Conservation (phyloP, 1,140 invertebrate species). For the Hylaeus volcanicus region DNA sequence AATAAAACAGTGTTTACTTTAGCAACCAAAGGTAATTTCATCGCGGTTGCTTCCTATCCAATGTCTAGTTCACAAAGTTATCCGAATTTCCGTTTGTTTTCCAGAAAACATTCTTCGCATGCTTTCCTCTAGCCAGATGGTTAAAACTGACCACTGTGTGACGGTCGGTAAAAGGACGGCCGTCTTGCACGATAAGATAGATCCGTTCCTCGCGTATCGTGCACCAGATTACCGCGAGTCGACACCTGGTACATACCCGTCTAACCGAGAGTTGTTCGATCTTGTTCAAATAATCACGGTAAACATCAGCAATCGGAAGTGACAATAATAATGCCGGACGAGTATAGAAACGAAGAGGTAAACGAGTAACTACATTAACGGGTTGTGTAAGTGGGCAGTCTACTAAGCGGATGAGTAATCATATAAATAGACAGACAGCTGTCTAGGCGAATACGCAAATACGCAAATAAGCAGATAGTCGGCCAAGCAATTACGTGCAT, state of each 20-base stretch:
- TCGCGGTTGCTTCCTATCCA: too few relatives aligned
- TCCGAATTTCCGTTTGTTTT: too few relatives aligned
- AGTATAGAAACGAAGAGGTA: background rate
- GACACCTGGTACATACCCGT: slow-evolving; percentile 4
- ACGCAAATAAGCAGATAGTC: background rate
- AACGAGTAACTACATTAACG: background rate
- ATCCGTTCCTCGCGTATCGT: slow-evolving; percentile 8
- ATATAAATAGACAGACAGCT: background rate
- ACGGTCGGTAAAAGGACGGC: slow-evolving; percentile 53
- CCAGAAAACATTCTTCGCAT: too few relatives aligned
- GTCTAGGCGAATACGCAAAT: background rate
- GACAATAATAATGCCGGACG: background rate
- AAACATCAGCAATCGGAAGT: slow-evolving; percentile 36
- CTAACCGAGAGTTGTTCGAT: background rate
- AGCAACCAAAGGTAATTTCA: too few relatives aligned
- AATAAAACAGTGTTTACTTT: too few relatives aligned
- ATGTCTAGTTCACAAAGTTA: too few relatives aligned
- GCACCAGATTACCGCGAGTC: background rate
- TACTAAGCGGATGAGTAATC: background rate
- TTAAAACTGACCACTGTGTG: too few relatives aligned
- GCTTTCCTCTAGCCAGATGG: slow-evolving; percentile 27
- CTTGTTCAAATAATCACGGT: background rate
- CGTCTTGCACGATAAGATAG: slow-evolving; percentile 40
- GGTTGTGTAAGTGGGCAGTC: background rate
- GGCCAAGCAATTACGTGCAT: background rate